Evolutionary conservation across 2,797 vertebrate species (phyloP).

Genomic region (Fistularia commersonii): DNA sequence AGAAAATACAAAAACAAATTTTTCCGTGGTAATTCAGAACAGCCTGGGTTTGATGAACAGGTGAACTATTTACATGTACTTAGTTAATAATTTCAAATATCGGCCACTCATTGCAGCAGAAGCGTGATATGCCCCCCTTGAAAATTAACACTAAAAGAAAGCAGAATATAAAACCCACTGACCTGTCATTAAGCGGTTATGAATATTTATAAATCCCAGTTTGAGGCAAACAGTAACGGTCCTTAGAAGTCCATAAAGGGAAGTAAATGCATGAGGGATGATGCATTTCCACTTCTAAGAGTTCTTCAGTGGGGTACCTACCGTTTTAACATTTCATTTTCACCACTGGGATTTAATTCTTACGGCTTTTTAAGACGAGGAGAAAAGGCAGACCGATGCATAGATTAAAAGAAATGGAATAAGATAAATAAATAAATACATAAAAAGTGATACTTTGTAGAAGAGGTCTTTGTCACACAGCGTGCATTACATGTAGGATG

Average conservation of each 20-base stretch:
- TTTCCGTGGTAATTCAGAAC: too few species aligned
- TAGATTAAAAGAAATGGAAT: conserved; percentile 13
- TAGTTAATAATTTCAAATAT: too few species aligned
- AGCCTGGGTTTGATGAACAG: too few species aligned
- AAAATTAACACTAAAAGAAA: not conserved
- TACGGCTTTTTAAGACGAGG: conserved; percentile 13
- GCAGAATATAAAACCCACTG: conserved; percentile 3
- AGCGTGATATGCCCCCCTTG: not conserved
- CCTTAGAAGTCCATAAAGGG: conserved; percentile 15
- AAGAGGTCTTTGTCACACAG: conserved; percentile 5
- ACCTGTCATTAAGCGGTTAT: conserved; percentile 5
- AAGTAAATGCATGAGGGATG: conserved; percentile 30
- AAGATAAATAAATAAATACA: too few species aligned
- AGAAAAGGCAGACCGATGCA: conserved; percentile 4
- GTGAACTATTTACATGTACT: too few species aligned
- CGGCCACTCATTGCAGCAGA: not conserved
- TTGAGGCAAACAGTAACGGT: conserved; percentile 30
- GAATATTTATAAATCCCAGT: conserved; percentile 16
- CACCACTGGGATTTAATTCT: conserved; percentile 27
- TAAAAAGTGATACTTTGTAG: not conserved
- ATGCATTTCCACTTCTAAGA: conserved; percentile 28
- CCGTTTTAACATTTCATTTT: conserved; percentile 30
- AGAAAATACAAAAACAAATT: too few species aligned
- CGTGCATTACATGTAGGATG: not conserved
- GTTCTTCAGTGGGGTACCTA: conserved; percentile 27